These are phyloP conservation scores for Smittia aterrima DNA, from an alignment of 2,888 invertebrate species.

Conservation along the genomic window DNA sequence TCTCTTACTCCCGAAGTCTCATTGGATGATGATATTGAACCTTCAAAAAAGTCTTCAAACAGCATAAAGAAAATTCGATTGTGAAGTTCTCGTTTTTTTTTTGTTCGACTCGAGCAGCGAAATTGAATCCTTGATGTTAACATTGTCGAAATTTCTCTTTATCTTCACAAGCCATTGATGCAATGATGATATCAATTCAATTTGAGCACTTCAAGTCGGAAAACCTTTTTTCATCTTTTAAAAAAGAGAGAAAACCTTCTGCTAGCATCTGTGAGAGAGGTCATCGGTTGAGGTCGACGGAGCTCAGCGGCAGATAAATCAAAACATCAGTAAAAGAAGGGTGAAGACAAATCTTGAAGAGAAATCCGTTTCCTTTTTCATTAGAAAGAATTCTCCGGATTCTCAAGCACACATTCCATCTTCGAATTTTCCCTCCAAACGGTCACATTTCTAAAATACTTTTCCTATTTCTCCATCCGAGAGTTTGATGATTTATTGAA, in stretches of 20 bases:
- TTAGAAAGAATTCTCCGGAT: not conserved
- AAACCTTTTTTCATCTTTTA: not conserved
- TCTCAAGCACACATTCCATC: not conserved
- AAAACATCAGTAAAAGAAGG: not conserved
- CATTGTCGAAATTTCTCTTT: not conserved
- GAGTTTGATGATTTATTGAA: not conserved
- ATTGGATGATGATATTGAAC: too few species aligned
- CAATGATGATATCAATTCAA: slow-evolving; percentile 8
- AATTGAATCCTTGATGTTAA: not conserved
- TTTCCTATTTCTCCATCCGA: not conserved
- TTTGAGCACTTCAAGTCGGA: not conserved
- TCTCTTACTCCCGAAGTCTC: too few species aligned
- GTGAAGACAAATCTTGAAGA: not conserved
- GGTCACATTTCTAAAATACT: not conserved
- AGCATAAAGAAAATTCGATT: too few species aligned
- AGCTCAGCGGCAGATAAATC: not conserved
- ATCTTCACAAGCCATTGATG: not conserved
- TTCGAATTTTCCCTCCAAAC: slow-evolving; percentile 3
- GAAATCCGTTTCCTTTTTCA: not conserved
- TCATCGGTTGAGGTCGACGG: not conserved
- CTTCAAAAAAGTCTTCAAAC: too few species aligned
- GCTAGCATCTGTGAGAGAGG: not conserved
- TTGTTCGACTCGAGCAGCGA: too few species aligned
- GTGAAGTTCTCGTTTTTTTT: too few species aligned
- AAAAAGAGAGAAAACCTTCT: not conserved